These are phyloP conservation scores for Eudemis profundana DNA, from an alignment of 2,888 invertebrate genomes.

Conservation along the genomic window DNA sequence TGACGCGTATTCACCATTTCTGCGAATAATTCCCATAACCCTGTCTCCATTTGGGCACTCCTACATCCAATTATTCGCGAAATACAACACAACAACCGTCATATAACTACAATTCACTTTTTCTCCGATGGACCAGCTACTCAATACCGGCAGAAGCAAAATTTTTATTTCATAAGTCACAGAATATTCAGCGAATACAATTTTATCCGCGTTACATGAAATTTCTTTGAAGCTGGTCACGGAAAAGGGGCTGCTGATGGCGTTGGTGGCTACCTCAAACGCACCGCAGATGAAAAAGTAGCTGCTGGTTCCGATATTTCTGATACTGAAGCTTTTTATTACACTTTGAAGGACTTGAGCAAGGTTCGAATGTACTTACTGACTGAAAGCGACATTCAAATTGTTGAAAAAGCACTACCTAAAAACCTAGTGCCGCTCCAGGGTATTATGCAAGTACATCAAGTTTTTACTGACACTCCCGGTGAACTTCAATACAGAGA, in stretches of 20 bases:
- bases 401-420: conserved; percentile 19
- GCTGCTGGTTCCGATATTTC: conserved; percentile 20
- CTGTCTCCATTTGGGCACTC: conserved; percentile 19
- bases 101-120: conserved; percentile 16
- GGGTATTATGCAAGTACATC: conserved; percentile 26
- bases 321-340: conserved; percentile 21
- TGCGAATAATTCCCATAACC: conserved; percentile 15
- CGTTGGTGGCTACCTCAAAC: conserved; percentile 28
- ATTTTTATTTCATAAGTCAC: conserved; percentile 10
- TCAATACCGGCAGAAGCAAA: conserved; percentile 27
- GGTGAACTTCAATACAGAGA: conserved; percentile 14
- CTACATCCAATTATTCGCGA: conserved; percentile 18
- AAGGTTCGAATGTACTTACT: conserved; percentile 21
- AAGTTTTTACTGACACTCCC: conserved; percentile 20
- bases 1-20: too few relatives aligned
- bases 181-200: conserved; percentile 7
- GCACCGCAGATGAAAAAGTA: conserved; percentile 17
- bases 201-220: conserved; percentile 21
- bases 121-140: conserved; percentile 31
- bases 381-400: conserved; percentile 12
- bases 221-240: conserved; percentile 31
- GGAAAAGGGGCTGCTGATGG: conserved; percentile 34
- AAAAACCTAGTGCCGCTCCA: conserved; percentile 13
- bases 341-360: conserved; percentile 12
- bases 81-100: conserved; percentile 11